Conservation (phyloP, 1,140 invertebrate species). For the Drosophila sulfurigaster region DNA sequence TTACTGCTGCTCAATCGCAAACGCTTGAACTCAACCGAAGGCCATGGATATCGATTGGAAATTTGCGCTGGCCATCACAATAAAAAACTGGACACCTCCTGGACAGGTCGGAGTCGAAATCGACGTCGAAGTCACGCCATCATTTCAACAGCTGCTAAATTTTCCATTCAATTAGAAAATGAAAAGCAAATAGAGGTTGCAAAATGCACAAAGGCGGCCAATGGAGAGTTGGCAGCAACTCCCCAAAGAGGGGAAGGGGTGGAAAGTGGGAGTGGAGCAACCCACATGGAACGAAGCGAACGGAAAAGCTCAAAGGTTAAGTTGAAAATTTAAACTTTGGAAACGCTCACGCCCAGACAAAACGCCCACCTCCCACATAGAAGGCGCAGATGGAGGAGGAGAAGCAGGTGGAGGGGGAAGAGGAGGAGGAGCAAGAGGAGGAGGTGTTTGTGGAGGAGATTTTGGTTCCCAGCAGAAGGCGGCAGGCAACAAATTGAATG, state of each 20-base stretch:
- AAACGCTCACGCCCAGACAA: constrained; percentile 52
- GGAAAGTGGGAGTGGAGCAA: constrained; percentile 2
- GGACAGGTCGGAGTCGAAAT: not conserved
- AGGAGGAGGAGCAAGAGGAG: too few species aligned
- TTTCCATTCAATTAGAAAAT: constrained; percentile 82
- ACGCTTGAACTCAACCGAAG: not conserved
- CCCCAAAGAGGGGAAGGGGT: not conserved
- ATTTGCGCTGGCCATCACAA: constrained; percentile 30
- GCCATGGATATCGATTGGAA: constrained; percentile 24
- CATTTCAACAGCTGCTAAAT: constrained; percentile 71
- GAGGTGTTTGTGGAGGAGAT: not conserved
- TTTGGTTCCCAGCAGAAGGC: constrained; percentile 5
- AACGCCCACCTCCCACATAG: constrained; percentile 42
- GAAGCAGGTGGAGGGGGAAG: too few species aligned
- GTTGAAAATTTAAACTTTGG: constrained; percentile 77
- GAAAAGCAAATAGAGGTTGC: constrained; percentile 76
- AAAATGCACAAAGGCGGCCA: constrained; percentile 18
- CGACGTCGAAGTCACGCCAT: constrained; percentile 1
- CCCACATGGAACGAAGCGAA: constrained; percentile 30
- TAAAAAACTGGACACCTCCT: not conserved
- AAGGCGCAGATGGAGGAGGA: not conserved
- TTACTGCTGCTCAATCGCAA: not conserved
- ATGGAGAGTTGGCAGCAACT: constrained; percentile 3
- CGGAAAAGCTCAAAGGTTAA: constrained; percentile 76
- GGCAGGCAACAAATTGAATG: constrained; percentile 63